Conservation (phyloP, 1,140 invertebrate species). For the Anthonomus grandis region DNA sequence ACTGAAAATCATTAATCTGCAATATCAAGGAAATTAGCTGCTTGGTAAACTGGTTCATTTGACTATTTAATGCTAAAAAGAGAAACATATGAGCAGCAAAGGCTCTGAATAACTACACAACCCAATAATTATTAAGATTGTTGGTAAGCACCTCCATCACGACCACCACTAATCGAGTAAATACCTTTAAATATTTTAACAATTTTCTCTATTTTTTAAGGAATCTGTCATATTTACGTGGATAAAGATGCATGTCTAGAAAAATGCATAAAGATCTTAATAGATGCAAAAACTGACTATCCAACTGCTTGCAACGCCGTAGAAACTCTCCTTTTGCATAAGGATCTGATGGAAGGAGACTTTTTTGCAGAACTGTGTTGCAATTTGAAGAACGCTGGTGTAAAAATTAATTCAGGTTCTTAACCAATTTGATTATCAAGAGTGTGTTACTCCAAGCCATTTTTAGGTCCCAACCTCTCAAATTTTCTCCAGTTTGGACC, state of each 20-base stretch:
- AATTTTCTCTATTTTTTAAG: slow-evolving; percentile 8
- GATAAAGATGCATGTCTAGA: slow-evolving; percentile 84
- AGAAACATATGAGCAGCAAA: too few species aligned
- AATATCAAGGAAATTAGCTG: too few species aligned
- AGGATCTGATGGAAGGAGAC: slow-evolving; percentile 67
- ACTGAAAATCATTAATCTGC: too few species aligned
- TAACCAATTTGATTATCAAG: too few species aligned
- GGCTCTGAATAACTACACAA: too few species aligned
- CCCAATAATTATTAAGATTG: too few species aligned
- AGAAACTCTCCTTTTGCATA: slow-evolving; percentile 94
- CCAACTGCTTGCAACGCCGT: slow-evolving; percentile 98
- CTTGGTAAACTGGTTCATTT: too few species aligned
- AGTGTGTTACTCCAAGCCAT: background rate
- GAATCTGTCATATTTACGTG: slow-evolving; percentile 95
- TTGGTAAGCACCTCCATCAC: too few species aligned
- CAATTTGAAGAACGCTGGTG: slow-evolving; percentile 86
- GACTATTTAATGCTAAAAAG: too few species aligned
- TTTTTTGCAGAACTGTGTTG: slow-evolving; percentile 89
- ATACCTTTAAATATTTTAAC: too few species aligned
- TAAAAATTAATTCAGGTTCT: slow-evolving; percentile 56
- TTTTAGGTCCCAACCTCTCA: slow-evolving; percentile 51
- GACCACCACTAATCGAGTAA: too few species aligned
- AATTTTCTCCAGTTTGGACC: slow-evolving; percentile 83
- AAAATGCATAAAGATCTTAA: slow-evolving; percentile 85
- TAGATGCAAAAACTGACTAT: slow-evolving; percentile 97